Evolutionary conservation across 1,140 invertebrate genomes (phyloP), one percentile per base, ranked within the genome.

Genomic region (Conus betulinus): DNA sequence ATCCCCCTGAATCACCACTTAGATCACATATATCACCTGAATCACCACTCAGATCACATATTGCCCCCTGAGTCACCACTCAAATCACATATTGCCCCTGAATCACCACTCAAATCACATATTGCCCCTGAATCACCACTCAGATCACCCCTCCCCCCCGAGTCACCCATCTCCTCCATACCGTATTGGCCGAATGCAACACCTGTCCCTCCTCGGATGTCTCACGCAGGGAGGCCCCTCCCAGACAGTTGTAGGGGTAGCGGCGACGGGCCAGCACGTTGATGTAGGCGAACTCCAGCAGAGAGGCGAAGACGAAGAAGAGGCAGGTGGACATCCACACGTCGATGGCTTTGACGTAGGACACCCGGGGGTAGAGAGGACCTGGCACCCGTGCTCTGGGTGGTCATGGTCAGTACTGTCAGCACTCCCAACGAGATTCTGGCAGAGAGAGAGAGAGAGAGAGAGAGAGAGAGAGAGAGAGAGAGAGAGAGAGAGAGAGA

Each of bases 251-350:
- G 57, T 84, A 90, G n/a, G 88, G 85, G 25, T 81, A 85, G 57
- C 88, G 51, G 84, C 91, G 84, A 27, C 92, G 71, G 3, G 90
- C 81, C 89, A 93, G 86, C 3, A 91, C 91, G 79, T 93, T 95
- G 23, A 98, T 97, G 23, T 98, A 97, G 0, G 98, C 97, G 93
- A 98, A 98, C 95, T 98, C 98, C 25, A 97, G 97, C 15, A 98
- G 95, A 10, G 97, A 97, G 3, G 97, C 97, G 93, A 98, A 98
- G 7, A 98, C 97, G 84, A 98, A 98, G 87, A 98, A 96, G 96
- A 98, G 98, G 92, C 98, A 98, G 10, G 97, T 97, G 17, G 97
- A 97, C 97, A 98, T 98, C 97, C 97, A 98, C 2, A 98, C 95
- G 94, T 98, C 97, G 25, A 98, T 95, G 15, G 97, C 97, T 97